Evolutionary conservation across 1,140 invertebrate species (phyloP).

Genomic region (Drosophila santomea): DNA sequence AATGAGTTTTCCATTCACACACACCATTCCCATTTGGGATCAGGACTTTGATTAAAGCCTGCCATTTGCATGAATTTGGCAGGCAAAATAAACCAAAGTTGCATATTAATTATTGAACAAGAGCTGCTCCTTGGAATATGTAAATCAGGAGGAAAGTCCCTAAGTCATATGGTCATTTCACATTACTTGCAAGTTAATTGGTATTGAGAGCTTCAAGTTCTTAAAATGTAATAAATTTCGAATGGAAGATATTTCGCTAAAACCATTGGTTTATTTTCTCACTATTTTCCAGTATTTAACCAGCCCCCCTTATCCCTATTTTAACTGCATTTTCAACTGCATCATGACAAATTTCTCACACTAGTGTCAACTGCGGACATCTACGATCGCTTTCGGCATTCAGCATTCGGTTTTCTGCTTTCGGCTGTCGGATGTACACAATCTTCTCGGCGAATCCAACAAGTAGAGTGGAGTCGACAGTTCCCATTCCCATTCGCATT

Average conservation of each 20-base stretch:
- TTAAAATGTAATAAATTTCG: no score
- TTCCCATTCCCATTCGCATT: conserved; percentile 25
- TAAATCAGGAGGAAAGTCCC: neutral
- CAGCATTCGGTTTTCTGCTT: conserved; percentile 12
- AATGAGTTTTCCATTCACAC: conserved; percentile 33
- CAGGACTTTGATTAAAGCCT: neutral
- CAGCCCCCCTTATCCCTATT: neutral
- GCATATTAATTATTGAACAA: neutral
- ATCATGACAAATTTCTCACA: conserved; percentile 46
- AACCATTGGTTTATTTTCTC: neutral
- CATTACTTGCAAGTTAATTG: no score
- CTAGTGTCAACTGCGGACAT: conserved; percentile 33
- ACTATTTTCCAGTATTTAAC: neutral
- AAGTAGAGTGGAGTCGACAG: conserved; percentile 29
- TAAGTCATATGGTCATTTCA: no score
- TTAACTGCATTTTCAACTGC: neutral
- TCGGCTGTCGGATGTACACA: conserved; percentile 35
- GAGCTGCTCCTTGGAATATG: neutral
- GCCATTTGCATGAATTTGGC: neutral
- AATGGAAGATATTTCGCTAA: no score
- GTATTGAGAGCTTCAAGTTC: no score
- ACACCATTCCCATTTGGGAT: conserved; percentile 14
- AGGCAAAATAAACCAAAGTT: conserved; percentile 1
- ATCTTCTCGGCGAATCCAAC: conserved; percentile 45
- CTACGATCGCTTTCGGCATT: conserved; percentile 23